These are phyloP conservation scores for Drosophila tanythrix DNA, from an alignment of 2,888 invertebrate species.

Conservation along the genomic window DNA sequence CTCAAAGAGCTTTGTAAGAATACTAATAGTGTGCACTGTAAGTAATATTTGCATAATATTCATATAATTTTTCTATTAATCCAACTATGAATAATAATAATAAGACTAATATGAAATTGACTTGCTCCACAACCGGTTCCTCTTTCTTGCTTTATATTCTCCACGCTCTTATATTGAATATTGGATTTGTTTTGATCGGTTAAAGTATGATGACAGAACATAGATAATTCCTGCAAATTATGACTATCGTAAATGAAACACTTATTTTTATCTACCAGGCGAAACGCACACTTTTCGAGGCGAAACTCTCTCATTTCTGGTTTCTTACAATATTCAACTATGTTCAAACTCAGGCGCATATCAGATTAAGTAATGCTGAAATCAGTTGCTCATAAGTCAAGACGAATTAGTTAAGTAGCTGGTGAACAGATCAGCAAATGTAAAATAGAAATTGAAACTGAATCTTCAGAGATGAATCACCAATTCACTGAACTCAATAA, in stretches of 20 bases:
- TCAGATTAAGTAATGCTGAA: constrained; percentile 22
- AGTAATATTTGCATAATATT: not conserved
- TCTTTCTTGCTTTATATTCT: not conserved
- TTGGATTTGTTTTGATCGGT: not conserved
- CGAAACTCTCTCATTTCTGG: not conserved
- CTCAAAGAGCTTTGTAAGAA: not conserved
- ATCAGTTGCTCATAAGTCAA: constrained; percentile 27
- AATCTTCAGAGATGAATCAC: not conserved
- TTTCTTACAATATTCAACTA: not conserved
- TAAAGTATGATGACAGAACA: not conserved
- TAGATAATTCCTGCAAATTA: not conserved
- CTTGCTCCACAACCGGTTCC: not conserved
- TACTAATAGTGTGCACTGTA: not conserved
- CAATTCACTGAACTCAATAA: constrained; percentile 11
- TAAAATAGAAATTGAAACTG: constrained; percentile 12
- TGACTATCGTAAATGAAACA: not conserved
- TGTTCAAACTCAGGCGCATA: not conserved
- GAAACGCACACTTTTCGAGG: not conserved
- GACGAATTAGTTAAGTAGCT: constrained; percentile 26
- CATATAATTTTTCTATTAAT: not conserved
- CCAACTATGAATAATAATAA: not conserved
- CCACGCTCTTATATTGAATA: not conserved
- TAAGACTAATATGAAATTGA: not conserved
- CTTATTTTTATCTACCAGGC: not conserved
- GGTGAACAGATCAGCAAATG: constrained; percentile 12